Conservation (phyloP, 1,140 invertebrate genomes). For the Lepidurus packardi region DNA sequence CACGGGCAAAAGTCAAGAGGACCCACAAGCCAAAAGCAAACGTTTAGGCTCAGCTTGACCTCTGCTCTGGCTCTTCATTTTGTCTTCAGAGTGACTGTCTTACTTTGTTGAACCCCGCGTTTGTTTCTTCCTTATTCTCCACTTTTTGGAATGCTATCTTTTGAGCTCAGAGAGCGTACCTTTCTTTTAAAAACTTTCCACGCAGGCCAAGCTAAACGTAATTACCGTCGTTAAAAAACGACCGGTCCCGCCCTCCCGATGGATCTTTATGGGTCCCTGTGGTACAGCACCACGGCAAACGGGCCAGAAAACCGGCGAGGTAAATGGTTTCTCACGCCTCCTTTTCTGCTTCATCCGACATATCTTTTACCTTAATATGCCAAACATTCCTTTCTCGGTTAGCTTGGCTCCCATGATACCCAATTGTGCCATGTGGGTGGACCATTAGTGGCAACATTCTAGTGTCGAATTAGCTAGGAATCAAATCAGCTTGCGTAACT, state of each 20-base stretch:
- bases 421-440: background rate
- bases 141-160: background rate
- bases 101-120: background rate
- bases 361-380: background rate
- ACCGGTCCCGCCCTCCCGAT: slow-evolving; percentile 11
- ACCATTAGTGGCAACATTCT: background rate
- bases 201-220: slow-evolving; percentile 6
- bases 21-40: background rate
- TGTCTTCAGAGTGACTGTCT: background rate
- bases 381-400: background rate
- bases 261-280: slow-evolving; percentile 18
- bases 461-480: too few species aligned
- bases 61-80: background rate
- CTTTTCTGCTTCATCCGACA: slow-evolving; percentile 19
- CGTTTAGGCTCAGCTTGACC: background rate
- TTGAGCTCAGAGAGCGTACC: background rate
- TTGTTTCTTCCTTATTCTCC: background rate
- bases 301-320: slow-evolving; percentile 15
- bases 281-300: background rate
- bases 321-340: slow-evolving; percentile 18
- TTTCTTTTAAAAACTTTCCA: slow-evolving; percentile 3
- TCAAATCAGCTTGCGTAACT: too few species aligned
- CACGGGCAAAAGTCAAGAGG: background rate
- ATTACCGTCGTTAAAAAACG: slow-evolving; percentile 22
- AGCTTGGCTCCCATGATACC: background rate